Percentiles rank a stretch among this genome's conserved stretches.
Evolutionary conservation across 2,888 invertebrate species (phyloP).

Genomic region (Melieria picta): DNA sequence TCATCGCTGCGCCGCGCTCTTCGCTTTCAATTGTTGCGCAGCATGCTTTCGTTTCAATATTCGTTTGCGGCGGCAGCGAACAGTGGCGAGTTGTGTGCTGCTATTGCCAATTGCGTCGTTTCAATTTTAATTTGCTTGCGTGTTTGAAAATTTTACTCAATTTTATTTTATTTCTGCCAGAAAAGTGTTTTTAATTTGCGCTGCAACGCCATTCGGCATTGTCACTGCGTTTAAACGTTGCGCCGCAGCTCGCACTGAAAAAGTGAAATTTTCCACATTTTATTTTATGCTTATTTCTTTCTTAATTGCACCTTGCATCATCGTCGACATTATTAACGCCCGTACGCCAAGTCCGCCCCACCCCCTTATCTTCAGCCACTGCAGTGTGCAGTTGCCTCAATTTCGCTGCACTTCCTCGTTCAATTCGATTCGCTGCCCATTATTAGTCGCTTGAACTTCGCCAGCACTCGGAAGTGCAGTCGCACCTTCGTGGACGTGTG

Average conservation of each 20-base stretch:
- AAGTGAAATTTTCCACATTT: too few species aligned
- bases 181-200: not conserved
- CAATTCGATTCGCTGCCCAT: not conserved
- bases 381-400: too few species aligned
- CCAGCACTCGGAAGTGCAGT: too few species aligned
- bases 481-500: too few species aligned
- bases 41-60: slow-evolving; percentile 2
- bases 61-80: not conserved
- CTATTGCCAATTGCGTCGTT: slow-evolving; percentile 19
- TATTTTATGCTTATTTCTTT: not conserved
- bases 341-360: slow-evolving; percentile 20
- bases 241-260: too few species aligned
- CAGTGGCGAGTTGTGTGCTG: not conserved
- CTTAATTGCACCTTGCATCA: slow-evolving; percentile 20
- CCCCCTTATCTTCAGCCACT: not conserved
- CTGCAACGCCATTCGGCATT: not conserved
- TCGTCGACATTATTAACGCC: slow-evolving; percentile 2
- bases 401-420: not conserved
- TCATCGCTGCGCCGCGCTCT: not conserved
- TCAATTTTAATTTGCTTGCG: slow-evolving; percentile 9
- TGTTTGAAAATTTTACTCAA: slow-evolving; percentile 3
- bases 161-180: not conserved
- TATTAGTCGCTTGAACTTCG: too few species aligned
- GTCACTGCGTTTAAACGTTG: not conserved
- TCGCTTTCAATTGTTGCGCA: slow-evolving; percentile 16